Evolutionary conservation across 2,888 invertebrate species (phyloP), one percentile per base, ranked within the genome.

Genomic region (Deilephila elpenor): DNA sequence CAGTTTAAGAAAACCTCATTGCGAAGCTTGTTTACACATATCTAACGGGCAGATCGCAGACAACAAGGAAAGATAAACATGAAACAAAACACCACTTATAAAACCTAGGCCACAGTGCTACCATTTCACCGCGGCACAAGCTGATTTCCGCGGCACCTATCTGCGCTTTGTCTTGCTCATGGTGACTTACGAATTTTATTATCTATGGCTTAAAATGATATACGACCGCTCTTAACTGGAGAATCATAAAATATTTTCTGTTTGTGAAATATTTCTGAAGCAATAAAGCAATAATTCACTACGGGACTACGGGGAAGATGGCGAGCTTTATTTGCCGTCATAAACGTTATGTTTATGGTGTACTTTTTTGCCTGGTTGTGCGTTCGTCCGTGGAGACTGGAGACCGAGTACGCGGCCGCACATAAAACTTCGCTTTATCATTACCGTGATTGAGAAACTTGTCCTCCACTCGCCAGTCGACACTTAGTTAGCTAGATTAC

Each of bases 201-300:
- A 92, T 93, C 93, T 94, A 94, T 93, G 92, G 92, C 93, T 94
- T 93, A 92, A 94, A 93, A 93, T 94, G 94, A 94, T 93, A 94
- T 94, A 94, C 86, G 90, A 79, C 91, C 88, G 89, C 92, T 93
- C 92, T 94, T 93, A 94, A 94, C 91, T 93, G 91, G 92, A 89
- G 93, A 92, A 94, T 94, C 94, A 93, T 94, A 94, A 94, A 94
- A 94, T 94, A 93, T 94, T 94, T 94, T 94, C 94, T 93, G 94
- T 94, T 94, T 94, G 94, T 93, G 92, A 93, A 94, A 94, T 94
- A 94, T 94, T 94, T 93, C 94, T 93, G 93, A 93, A 89, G 94
- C 94, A 94, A 94, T 94, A 94, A 94, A 94, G 94, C 94, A 94
- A 94, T 94, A 94, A 94, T 92, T 94, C 94, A 94, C 93, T 93